phyloP scores from a whole-genome alignment of 2,797 vertebrate genomes.

The Premnoplex brunnescens region DNA sequence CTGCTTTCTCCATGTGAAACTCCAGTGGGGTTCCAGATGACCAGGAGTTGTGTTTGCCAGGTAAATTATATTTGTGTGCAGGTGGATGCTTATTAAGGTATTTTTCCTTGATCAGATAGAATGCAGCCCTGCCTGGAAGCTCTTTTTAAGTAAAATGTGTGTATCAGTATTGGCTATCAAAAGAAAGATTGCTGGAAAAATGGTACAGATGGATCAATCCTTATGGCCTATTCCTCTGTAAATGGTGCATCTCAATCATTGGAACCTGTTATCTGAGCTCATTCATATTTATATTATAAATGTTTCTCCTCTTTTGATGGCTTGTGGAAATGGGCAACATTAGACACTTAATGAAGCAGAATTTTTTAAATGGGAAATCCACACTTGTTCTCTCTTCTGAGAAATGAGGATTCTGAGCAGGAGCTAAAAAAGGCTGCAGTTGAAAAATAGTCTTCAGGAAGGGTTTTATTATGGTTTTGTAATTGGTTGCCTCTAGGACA shows the following conservation, averaged over 20 bases:
- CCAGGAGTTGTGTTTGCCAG: background rate
- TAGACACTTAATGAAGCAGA: conserved; percentile 5
- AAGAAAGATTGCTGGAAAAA: background rate
- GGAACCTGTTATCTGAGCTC: background rate
- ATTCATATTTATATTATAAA: background rate
- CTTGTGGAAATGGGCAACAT: background rate
- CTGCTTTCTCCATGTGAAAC: background rate
- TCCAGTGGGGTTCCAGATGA: background rate
- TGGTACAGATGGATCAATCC: background rate
- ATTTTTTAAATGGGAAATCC: background rate
- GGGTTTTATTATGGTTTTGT: background rate
- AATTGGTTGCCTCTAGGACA: background rate
- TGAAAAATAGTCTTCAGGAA: conserved; percentile 1
- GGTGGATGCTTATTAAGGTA: background rate
- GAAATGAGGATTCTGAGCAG: background rate
- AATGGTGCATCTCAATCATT: background rate
- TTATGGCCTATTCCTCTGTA: background rate
- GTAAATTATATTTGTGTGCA: background rate
- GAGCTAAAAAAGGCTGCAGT: background rate
- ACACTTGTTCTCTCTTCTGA: background rate
- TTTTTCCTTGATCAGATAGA: background rate
- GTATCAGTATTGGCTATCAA: background rate
- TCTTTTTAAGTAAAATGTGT: background rate
- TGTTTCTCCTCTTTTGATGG: background rate
- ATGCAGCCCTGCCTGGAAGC: background rate